These are phyloP conservation scores for Holcopasites calliopsidis DNA, from an alignment of 1,140 invertebrate species.

Conservation along the genomic window DNA sequence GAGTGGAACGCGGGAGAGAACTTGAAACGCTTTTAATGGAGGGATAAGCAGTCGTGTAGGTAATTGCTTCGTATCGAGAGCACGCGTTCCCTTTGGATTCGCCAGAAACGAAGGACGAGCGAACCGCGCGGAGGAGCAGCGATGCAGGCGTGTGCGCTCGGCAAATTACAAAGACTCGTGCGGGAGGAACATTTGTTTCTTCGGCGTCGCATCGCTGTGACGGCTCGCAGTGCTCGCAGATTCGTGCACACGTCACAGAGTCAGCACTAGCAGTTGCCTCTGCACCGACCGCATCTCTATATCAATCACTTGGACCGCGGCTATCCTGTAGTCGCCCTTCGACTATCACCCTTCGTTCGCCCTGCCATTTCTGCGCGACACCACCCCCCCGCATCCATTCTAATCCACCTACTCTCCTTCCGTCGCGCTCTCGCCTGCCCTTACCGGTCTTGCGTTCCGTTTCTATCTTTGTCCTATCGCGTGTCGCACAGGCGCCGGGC, in stretches of 20 bases:
- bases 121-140: not conserved
- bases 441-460: conserved; percentile 37
- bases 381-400: conserved; percentile 20
- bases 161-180: too few relatives aligned
- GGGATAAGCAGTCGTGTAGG: conserved; percentile 21
- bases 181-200: conserved; percentile 56
- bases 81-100: not conserved
- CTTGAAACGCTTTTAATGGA: conserved; percentile 19
- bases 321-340: conserved; percentile 71
- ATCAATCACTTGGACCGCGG: conserved; percentile 78
- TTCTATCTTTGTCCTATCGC: conserved; percentile 50
- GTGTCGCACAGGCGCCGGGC: conserved; percentile 63
- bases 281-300: conserved; percentile 77
- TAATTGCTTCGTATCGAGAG: conserved; percentile 18
- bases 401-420: conserved; percentile 33
- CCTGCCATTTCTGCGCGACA: conserved; percentile 54
- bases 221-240: conserved; percentile 72
- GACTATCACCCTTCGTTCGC: conserved; percentile 64
- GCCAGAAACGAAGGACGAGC: not conserved
- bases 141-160: too few relatives aligned
- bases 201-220: conserved; percentile 58
- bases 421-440: conserved; percentile 50
- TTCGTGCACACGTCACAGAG: conserved; percentile 76
- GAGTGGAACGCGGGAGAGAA: conserved; percentile 4
- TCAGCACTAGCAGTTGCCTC: conserved; percentile 77